These are phyloP conservation scores for Idaea dimidiata DNA, from an alignment of 2,888 invertebrate genomes.

Conservation along the genomic window DNA sequence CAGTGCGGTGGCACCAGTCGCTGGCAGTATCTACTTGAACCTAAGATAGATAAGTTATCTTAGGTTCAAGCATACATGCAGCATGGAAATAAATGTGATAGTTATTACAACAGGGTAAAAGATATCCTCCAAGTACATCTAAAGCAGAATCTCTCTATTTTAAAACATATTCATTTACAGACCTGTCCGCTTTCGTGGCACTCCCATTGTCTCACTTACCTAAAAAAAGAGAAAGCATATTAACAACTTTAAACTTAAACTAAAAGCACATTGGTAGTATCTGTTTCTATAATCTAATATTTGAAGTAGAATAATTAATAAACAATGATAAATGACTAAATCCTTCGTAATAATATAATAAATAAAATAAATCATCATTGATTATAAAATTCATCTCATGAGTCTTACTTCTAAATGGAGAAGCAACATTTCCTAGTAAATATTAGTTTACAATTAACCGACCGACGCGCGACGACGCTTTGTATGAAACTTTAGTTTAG, in stretches of 20 bases:
- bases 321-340: conserved; percentile 14
- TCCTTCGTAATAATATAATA: neutral
- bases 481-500: neutral
- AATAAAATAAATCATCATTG: no score
- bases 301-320: no score
- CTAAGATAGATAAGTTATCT: neutral
- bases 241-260: conserved; percentile 3
- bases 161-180: conserved; percentile 17
- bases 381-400: no score
- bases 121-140: neutral
- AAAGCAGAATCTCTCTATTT: neutral
- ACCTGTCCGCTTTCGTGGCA: conserved; percentile 22
- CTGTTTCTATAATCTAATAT: conserved; percentile 47
- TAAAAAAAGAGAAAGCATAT: conserved; percentile 45
- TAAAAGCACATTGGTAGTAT: neutral
- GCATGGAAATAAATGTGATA: no score
- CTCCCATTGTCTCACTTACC: conserved; percentile 53
- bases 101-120: no score
- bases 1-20: conserved; percentile 53
- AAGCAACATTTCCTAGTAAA: no score
- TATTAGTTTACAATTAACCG: no score
- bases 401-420: no score
- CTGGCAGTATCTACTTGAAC: conserved; percentile 21
- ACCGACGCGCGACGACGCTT: no score
- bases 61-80: no score